A percentile compares a stretch with the other conserved stretches of the same genome.
Conservation (phyloP, 2,797 vertebrate genomes). For the Acrocephalus scirpaceus region DNA sequence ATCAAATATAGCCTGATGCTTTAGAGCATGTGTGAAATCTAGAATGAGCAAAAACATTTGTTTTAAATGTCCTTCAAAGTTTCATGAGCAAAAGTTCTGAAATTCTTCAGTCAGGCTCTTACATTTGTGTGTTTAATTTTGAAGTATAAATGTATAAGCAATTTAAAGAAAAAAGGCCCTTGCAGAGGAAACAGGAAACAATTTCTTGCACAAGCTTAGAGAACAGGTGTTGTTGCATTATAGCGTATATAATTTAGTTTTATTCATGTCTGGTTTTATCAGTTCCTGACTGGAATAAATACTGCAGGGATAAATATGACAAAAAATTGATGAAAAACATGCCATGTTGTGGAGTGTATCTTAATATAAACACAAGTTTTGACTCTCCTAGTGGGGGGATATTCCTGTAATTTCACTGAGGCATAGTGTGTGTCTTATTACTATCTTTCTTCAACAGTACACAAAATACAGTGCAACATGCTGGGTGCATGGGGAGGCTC, state of each 20-base stretch:
- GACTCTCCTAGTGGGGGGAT: not conserved
- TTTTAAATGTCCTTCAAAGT: not conserved
- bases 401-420: not conserved
- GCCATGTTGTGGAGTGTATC: not conserved
- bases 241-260: not conserved
- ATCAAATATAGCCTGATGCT: not conserved
- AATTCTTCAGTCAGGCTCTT: not conserved
- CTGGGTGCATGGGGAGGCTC: not conserved
- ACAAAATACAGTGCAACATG: not conserved
- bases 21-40: not conserved
- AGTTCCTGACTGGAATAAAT: not conserved
- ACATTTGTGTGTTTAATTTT: not conserved
- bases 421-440: accelerated
- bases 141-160: not conserved
- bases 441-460: not conserved
- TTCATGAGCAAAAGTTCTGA: not conserved
- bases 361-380: not conserved
- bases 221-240: not conserved
- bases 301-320: not conserved
- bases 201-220: not conserved
- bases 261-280: not conserved
- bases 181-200: not conserved
- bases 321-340: not conserved
- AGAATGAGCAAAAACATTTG: not conserved
- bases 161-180: not conserved